Conservation (phyloP, 2,888 invertebrate genomes). For the Minunthozetes semirufus region DNA sequence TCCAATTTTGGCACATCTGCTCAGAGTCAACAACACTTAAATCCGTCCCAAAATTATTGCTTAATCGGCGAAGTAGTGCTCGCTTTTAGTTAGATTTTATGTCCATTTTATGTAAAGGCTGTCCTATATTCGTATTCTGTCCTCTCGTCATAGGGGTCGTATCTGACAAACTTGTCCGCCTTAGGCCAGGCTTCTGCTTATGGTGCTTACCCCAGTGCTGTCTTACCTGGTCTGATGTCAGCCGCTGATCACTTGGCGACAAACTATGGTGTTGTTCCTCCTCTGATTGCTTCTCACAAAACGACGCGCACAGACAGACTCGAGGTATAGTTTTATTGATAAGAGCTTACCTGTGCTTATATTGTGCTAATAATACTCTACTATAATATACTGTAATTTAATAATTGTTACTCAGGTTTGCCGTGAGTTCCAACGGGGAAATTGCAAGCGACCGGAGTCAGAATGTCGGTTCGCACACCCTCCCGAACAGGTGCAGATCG, state of each 20-base stretch:
- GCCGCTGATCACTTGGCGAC: constrained; percentile 38
- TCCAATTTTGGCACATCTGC: constrained; percentile 26
- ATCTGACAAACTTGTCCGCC: constrained; percentile 37
- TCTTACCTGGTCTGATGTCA: constrained; percentile 41
- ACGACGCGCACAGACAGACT: constrained; percentile 86
- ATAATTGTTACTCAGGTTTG: constrained; percentile 53
- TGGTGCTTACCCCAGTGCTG: constrained; percentile 43
- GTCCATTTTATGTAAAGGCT: neutral
- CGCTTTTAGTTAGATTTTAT: neutral
- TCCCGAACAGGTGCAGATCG: constrained; percentile 87
- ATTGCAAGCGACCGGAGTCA: constrained; percentile 93
- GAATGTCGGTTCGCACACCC: constrained; percentile 99
- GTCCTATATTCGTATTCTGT: neutral
- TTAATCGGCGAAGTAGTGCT: neutral
- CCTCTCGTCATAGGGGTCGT: constrained; percentile 26
- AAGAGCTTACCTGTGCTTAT: neutral
- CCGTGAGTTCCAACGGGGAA: constrained; percentile 98
- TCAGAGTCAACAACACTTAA: constrained; percentile 18
- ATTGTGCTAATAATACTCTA: neutral
- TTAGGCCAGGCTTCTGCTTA: constrained; percentile 37
- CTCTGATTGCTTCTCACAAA: constrained; percentile 71
- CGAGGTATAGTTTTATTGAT: constrained; percentile 67
- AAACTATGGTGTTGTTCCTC: constrained; percentile 49
- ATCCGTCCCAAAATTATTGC: constrained; percentile 4
- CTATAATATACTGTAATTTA: neutral